A percentile compares a stretch with the other conserved stretches of the same genome.
These are phyloP conservation scores for Trissolcus japonicus DNA, from an alignment of 2,888 invertebrate genomes.

Conservation along the genomic window DNA sequence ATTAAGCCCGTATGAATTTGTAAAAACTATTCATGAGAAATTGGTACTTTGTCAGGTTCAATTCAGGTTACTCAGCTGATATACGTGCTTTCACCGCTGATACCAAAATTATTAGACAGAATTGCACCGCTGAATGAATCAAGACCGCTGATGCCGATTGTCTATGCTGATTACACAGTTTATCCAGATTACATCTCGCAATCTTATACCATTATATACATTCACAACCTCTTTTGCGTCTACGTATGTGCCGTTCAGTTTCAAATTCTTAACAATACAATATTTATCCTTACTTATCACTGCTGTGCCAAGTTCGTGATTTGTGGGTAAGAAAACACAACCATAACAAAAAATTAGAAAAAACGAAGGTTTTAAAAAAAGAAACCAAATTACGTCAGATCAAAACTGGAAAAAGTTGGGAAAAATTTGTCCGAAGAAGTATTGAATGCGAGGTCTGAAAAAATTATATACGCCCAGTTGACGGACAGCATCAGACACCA, in stretches of 20 bases:
- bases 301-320: conserved; percentile 36
- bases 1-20: too few relatives aligned
- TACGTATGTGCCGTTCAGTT: conserved; percentile 38
- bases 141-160: conserved; percentile 15
- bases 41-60: conserved; percentile 11
- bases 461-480: neutral
- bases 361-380: neutral
- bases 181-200: conserved; percentile 18
- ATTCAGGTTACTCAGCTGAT: conserved; percentile 26
- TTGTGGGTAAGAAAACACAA: conserved; percentile 28
- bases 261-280: conserved; percentile 41
- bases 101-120: conserved; percentile 34
- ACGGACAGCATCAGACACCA: conserved; percentile 4
- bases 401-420: neutral
- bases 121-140: conserved; percentile 37
- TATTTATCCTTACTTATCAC: conserved; percentile 40
- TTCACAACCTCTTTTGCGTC: conserved; percentile 35
- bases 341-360: too few relatives aligned
- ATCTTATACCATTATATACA: conserved; percentile 24
- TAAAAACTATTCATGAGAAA: neutral
- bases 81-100: conserved; percentile 35
- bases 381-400: neutral
- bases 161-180: conserved; percentile 36
- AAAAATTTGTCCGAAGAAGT: neutral
- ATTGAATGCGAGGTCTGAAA: neutral